Conservation (phyloP, 1,140 invertebrate genomes). For the Choristoneura fumiferana region DNA sequence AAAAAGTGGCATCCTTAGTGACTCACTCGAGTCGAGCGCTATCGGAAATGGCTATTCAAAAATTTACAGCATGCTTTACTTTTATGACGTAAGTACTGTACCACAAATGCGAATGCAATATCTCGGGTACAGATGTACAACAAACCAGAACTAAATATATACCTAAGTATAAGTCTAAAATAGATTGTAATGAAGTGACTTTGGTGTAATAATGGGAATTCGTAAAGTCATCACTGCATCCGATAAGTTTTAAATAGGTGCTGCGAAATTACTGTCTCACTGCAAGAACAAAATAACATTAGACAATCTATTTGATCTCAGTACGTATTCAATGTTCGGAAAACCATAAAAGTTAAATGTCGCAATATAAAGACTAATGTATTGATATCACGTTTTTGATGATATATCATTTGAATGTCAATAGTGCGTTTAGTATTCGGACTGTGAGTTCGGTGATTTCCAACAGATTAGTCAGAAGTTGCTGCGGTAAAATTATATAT, state of each 20-base stretch:
- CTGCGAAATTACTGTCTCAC: no score
- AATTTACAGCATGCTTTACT: neutral
- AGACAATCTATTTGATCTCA: no score
- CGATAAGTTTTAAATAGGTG: no score
- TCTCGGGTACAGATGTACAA: no score
- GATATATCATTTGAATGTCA: slow-evolving; percentile 52
- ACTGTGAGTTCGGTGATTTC: slow-evolving; percentile 33
- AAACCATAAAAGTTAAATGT: slow-evolving; percentile 41
- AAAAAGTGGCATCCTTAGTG: slow-evolving; percentile 6
- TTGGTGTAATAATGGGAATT: no score
- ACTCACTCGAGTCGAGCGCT: neutral
- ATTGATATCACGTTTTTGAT: slow-evolving; percentile 53
- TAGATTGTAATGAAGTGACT: no score
- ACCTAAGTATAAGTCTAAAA: no score
- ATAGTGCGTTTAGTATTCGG: slow-evolving; percentile 47
- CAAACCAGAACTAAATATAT: no score
- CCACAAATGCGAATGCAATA: neutral
- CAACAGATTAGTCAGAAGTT: slow-evolving; percentile 33
- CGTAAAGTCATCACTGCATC: no score
- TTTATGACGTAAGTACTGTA: slow-evolving; percentile 1
- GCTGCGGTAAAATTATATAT: neutral
- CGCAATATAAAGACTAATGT: slow-evolving; percentile 46
- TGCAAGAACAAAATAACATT: no score
- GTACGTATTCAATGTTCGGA: slow-evolving; percentile 19
- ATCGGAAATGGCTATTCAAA: slow-evolving; percentile 1